These are phyloP conservation scores for Atta colombica DNA, from an alignment of 1,140 invertebrate genomes.

Conservation along the genomic window DNA sequence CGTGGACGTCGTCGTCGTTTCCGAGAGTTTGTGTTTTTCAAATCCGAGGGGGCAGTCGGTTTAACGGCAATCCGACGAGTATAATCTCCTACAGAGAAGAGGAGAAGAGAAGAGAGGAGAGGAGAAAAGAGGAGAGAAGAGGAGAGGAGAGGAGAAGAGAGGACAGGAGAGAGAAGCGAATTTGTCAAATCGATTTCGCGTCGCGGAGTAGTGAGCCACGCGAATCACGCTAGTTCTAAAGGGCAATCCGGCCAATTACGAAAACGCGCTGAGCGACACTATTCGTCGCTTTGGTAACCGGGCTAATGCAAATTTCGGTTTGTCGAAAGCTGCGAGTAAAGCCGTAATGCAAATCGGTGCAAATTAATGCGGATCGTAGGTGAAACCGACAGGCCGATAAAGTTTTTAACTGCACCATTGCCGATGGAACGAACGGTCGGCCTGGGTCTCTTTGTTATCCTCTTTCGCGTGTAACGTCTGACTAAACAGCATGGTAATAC, in stretches of 20 bases:
- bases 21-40: constrained; percentile 42
- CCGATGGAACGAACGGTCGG: constrained; percentile 1
- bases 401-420: constrained; percentile 50
- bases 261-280: constrained; percentile 41
- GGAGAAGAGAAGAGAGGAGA: not conserved
- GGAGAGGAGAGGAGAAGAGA: not conserved
- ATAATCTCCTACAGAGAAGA: not conserved
- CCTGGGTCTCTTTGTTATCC: constrained; percentile 20
- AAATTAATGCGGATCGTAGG: constrained; percentile 64
- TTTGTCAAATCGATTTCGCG: constrained; percentile 54
- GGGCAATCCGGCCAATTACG: constrained; percentile 57
- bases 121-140: not conserved
- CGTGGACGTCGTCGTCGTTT: constrained; percentile 36
- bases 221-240: constrained; percentile 58
- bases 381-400: constrained; percentile 64
- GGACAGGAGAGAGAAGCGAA: not conserved
- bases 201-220: constrained; percentile 35
- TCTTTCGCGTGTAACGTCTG: constrained; percentile 43
- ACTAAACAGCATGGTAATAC: constrained; percentile 52
- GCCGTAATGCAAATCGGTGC: constrained; percentile 62
- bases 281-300: constrained; percentile 42
- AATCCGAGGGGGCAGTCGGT: constrained; percentile 36
- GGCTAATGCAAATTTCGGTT: constrained; percentile 64
- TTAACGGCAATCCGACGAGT: constrained; percentile 41
- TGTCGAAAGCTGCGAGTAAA: constrained; percentile 62